Base-by-base conservation (phyloP, 1,140 invertebrate species). In the Euschistus heros region DNA sequence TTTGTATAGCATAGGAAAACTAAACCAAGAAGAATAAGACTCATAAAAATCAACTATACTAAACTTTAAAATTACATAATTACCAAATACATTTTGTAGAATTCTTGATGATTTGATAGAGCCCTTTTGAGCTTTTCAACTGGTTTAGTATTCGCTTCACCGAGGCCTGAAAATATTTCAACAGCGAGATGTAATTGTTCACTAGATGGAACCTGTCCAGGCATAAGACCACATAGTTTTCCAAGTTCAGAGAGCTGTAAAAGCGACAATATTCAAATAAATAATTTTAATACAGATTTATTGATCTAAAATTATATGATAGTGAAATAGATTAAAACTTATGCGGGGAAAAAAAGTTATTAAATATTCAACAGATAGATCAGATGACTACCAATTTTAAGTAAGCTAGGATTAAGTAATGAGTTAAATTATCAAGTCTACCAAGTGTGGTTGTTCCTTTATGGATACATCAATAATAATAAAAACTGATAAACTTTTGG, bases 91-190 rank as follows among this genome's bases (percentile, higher is more conserved):
- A 93, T 87, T 73, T 89, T 90, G 70, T 89, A 86, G 74, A 96
- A 98, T 22, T 86, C 83, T 67, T 89, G 86, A 74, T 92, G 91
- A 0, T 91, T 94, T 52, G 91, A 92, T 0, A 98, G 75, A 0
- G 93, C 91, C 74, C 94, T 89, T 76, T 95, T 93, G 0, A 97
- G 77, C 73, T 89, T 86, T 67, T 92, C 89, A 0, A 89, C 87
- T 78, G 77, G 2, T 73, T 71, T 59, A 76, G 77, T 2, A 2
- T 77, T 77, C 22, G 79, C 81, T 73, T 91, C 88, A 0, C 86
- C 88, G 81, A 97, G 92, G 0, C 93, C 93, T 37, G 91, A 86
- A 18, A 92, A 90, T 20, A 97, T 78, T 72, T 88, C 88, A 30
- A 97, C 89, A 0, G 96, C 91, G 42, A 86, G 84, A 71, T 95